Evolutionary conservation across 2,797 vertebrate species (phyloP), one percentile per base, ranked within the genome.

Genomic region (Pitangus sulphuratus): DNA sequence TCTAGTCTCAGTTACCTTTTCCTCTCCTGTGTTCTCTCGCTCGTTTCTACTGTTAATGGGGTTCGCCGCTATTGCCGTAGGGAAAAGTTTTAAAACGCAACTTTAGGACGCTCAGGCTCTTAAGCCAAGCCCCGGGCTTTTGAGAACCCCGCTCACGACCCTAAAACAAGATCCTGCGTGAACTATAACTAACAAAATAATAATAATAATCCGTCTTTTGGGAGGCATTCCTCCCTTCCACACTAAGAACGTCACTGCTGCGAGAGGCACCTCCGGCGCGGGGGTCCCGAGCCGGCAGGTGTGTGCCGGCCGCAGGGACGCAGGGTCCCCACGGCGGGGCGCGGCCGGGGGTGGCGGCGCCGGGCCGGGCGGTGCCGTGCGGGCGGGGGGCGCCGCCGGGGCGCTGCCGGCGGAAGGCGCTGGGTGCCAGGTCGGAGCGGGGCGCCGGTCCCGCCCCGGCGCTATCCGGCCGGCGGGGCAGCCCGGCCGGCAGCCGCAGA

Each of bases 371-470:
- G 51, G 33, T 30, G 57, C 54, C 7, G 53, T 3, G 37, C 40
- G 22, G 45, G 47, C 39, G 42, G 42, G 42, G 68, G 81, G 40
- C 51, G 81, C 79, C 65, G 50, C 28, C 66, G 75, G 56, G 84
- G 65, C 68, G 75, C 85, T 79, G 90, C 53, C 72, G 79, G 97
- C 96, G 98, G 98, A 98, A 98, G 97, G 62, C 94, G 86, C 92
- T 88, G 94, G 94, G 96, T 97, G 98, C 96, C 87, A 89, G 96
- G 81, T 82, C 85, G 90, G 97, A 91, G 93, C 91, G 97, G 98
- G 95, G 93, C 97, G 97, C 97, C 97, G 97, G 97, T 95, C 87
- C 95, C 97, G 94, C 97, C 97, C 97, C 58, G 86, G 85, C 95
- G 96, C 86, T 97, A 97, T 97, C 97, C 98, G 97, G 97, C 75